These are phyloP conservation scores for Pangasius sanitwongsei DNA, from an alignment of 2,797 vertebrate genomes.

Conservation along the genomic window DNA sequence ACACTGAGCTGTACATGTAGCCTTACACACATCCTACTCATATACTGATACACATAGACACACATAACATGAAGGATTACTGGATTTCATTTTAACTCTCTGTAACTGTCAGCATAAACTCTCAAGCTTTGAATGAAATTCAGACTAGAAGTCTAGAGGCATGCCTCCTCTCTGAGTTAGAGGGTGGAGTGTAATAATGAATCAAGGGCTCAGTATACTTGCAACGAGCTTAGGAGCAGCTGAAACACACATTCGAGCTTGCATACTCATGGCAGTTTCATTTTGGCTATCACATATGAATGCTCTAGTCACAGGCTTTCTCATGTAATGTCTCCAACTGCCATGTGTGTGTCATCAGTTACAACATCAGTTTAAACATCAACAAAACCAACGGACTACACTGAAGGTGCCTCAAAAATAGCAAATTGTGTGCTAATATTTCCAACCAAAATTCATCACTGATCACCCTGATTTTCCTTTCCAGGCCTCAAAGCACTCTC, in stretches of 20 bases:
- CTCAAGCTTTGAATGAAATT: neutral
- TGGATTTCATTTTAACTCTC: neutral
- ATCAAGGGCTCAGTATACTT: neutral
- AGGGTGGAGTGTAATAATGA: neutral
- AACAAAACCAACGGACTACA: neutral
- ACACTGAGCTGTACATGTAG: neutral
- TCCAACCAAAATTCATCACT: neutral
- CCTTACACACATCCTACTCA: neutral
- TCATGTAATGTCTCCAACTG: neutral
- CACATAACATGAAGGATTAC: neutral
- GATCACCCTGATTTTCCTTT: neutral
- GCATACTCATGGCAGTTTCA: neutral
- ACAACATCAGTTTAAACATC: neutral
- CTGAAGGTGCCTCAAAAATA: neutral
- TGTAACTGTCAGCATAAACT: neutral
- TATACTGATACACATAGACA: neutral
- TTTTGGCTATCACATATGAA: neutral
- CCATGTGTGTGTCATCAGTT: neutral
- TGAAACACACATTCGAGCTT: neutral
- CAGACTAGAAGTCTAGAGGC: too few relatives aligned
- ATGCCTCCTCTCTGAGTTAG: neutral
- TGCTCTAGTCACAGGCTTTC: neutral
- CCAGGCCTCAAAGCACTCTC: neutral
- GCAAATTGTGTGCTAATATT: neutral
- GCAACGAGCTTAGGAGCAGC: neutral